Percentiles rank a stretch among this genome's conserved stretches.
phyloP scores from a whole-genome alignment of 2,797 vertebrate species.

The Chromobotia macracanthus region DNA sequence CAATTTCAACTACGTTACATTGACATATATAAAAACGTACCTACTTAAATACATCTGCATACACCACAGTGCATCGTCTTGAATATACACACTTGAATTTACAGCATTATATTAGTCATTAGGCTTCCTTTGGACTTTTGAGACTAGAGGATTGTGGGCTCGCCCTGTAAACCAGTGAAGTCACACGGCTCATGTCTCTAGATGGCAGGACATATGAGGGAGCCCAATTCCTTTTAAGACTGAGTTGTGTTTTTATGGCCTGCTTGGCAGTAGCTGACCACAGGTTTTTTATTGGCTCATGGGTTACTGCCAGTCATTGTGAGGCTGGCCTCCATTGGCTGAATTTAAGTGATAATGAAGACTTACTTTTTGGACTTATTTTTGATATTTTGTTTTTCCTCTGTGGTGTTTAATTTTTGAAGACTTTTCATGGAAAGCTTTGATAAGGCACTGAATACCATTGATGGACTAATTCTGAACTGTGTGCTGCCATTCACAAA shows the following conservation, averaged over 20 bases:
- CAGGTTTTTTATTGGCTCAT: constrained; percentile 67
- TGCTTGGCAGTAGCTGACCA: constrained; percentile 63
- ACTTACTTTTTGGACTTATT: constrained; percentile 25
- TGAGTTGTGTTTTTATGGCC: constrained; percentile 55
- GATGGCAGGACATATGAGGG: constrained; percentile 33
- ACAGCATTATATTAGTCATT: constrained; percentile 64
- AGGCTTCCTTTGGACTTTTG: constrained; percentile 63
- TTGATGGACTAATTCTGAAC: constrained; percentile 55
- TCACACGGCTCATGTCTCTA: constrained; percentile 34
- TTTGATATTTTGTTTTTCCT: constrained; percentile 49
- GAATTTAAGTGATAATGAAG: constrained; percentile 53
- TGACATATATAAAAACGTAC: constrained; percentile 9
- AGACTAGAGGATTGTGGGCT: constrained; percentile 61
- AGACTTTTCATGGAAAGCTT: constrained; percentile 55
- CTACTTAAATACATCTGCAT: constrained; percentile 31
- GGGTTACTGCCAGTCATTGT: constrained; percentile 69
- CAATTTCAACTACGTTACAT: constrained; percentile 56
- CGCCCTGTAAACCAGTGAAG: constrained; percentile 38
- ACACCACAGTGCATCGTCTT: constrained; percentile 43
- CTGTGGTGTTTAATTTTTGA: constrained; percentile 63
- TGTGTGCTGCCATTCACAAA: constrained; percentile 72
- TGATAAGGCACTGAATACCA: constrained; percentile 60
- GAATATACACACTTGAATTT: constrained; percentile 72
- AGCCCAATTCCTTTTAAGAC: constrained; percentile 37
- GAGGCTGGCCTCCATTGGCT: constrained; percentile 79